Conservation (phyloP, 2,797 vertebrate species). For the Sitta carolinensis region DNA sequence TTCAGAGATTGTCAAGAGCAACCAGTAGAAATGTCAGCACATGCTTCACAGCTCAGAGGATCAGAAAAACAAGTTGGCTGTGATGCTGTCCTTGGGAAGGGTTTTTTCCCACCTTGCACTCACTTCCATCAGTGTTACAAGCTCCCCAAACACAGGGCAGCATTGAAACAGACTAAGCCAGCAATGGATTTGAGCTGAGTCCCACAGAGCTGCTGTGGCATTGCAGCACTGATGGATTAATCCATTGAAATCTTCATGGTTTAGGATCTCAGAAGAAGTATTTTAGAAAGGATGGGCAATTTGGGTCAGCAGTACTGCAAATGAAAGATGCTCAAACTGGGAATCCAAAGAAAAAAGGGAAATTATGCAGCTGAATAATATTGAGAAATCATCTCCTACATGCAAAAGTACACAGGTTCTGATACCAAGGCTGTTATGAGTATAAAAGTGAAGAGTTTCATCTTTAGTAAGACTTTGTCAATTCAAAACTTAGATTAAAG, state of each 20-base stretch:
- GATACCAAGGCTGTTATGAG: not conserved
- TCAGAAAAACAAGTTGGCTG: not conserved
- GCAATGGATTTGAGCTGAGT: not conserved
- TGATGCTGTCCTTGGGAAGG: not conserved
- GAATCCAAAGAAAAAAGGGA: slow-evolving; percentile 47
- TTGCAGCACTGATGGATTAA: not conserved
- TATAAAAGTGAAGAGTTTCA: slow-evolving; percentile 55
- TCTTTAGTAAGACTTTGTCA: slow-evolving; percentile 27
- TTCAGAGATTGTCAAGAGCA: not conserved
- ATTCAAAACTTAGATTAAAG: slow-evolving; percentile 40
- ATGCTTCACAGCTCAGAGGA: not conserved
- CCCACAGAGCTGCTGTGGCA: not conserved
- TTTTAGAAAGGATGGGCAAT: not conserved
- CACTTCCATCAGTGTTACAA: not conserved
- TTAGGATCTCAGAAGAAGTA: not conserved
- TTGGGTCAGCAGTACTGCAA: not conserved
- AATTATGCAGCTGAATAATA: slow-evolving; percentile 56
- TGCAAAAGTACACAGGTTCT: not conserved
- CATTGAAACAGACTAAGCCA: not conserved
- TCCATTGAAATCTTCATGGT: not conserved
- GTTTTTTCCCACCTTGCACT: not conserved
- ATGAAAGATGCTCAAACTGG: not conserved
- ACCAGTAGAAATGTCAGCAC: not conserved
- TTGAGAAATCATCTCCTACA: not conserved
- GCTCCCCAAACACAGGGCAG: not conserved